Conservation (phyloP, 2,113 vertebrate genomes). For the Dasyornis broadbenti region DNA sequence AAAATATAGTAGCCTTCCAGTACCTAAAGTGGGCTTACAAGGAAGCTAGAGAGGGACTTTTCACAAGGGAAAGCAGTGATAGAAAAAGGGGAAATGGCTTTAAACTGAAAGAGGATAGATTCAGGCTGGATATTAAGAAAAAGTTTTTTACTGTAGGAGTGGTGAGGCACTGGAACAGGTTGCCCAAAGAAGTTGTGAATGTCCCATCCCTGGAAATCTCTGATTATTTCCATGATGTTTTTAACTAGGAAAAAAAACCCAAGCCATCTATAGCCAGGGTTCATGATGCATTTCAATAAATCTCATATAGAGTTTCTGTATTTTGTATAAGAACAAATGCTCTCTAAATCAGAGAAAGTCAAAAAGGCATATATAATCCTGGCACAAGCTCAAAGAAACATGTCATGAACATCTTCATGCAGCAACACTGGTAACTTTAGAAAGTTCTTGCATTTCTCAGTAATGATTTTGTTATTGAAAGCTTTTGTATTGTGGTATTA, state of each 20-base stretch:
- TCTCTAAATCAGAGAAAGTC: not conserved
- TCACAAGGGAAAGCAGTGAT: not conserved
- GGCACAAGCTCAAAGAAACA: not conserved
- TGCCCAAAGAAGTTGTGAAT: not conserved
- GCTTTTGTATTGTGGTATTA: not conserved
- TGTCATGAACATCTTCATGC: not conserved
- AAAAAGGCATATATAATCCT: not conserved
- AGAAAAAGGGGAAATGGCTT: not conserved
- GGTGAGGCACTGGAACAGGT: not conserved
- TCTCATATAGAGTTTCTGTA: not conserved
- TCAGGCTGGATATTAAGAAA: not conserved
- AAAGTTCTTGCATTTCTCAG: not conserved
- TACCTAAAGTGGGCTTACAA: not conserved
- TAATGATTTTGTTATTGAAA: not conserved
- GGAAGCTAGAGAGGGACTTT: not conserved
- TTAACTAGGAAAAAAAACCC: not conserved
- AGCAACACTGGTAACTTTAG: not conserved
- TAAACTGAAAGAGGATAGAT: not conserved
- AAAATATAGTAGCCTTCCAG: not conserved
- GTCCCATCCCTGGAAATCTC: not conserved
- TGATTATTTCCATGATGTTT: not conserved
- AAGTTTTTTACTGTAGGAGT: not conserved
- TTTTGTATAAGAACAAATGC: not conserved
- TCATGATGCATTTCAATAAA: not conserved
- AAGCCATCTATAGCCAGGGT: not conserved